phyloP scores from a whole-genome alignment of 2,797 vertebrate species.

The Cynopterus sphinx region DNA sequence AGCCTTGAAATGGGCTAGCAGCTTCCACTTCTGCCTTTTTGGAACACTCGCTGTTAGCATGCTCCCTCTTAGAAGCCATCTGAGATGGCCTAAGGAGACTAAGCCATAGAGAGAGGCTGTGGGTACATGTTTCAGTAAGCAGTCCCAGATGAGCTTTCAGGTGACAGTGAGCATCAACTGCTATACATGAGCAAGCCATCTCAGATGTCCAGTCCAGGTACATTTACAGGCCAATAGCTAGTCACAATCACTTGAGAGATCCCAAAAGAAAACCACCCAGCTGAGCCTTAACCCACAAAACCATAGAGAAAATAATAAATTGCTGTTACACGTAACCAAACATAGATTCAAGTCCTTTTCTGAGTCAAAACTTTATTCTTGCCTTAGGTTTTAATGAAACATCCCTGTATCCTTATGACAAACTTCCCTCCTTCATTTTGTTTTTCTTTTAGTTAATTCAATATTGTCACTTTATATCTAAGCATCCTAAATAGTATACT shows the following conservation, averaged over 20 bases:
- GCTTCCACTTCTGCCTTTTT: background rate
- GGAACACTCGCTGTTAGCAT: background rate
- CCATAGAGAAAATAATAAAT: background rate
- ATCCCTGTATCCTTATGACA: background rate
- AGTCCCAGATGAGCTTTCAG: background rate
- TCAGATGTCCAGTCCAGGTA: background rate
- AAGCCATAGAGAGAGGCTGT: background rate
- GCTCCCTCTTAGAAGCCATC: background rate
- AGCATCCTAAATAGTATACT: background rate
- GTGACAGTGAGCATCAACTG: background rate
- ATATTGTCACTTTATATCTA: background rate
- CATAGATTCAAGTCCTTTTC: background rate
- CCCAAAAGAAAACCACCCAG: background rate
- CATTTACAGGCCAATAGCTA: background rate
- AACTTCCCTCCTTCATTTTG: background rate
- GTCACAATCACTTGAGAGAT: background rate
- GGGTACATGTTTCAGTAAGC: background rate
- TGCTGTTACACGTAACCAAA: background rate
- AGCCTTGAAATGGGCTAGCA: background rate
- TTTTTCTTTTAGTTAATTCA: background rate
- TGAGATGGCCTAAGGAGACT: background rate
- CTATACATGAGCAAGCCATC: background rate
- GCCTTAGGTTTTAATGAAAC: background rate
- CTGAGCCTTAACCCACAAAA: background rate
- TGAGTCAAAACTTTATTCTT: background rate